phyloP scores from a whole-genome alignment of 2,797 vertebrate genomes.

The Tolypeutes matacus region DNA sequence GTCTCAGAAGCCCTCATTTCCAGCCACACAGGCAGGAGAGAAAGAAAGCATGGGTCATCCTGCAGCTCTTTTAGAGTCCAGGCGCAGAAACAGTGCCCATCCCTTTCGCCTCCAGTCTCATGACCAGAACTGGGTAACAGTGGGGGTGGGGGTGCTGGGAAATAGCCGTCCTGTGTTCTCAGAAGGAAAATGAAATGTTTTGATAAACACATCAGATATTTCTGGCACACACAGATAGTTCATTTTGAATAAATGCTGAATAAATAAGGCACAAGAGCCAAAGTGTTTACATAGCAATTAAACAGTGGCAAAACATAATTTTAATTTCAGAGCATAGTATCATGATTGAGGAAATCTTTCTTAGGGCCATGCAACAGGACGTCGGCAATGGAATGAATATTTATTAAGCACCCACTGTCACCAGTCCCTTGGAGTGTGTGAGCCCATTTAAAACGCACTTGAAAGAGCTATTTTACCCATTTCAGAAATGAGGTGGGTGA shows the following conservation, averaged over 20 bases:
- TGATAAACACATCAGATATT: background rate
- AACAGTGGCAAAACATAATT: slow-evolving; percentile 61
- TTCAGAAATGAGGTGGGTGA: background rate
- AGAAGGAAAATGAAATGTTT: background rate
- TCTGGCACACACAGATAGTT: slow-evolving; percentile 36
- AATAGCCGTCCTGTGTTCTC: background rate
- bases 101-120: background rate
- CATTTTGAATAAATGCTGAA: slow-evolving; percentile 64
- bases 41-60: background rate
- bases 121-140: background rate
- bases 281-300: slow-evolving; percentile 67
- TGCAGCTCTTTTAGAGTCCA: background rate
- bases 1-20: background rate
- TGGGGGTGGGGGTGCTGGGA: background rate
- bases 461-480: background rate
- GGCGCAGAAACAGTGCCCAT: background rate
- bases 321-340: slow-evolving; percentile 56
- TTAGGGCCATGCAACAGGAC: background rate
- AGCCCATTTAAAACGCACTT: background rate
- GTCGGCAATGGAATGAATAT: background rate
- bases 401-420: background rate
- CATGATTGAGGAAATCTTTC: slow-evolving; percentile 50
- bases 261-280: slow-evolving; percentile 60
- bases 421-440: background rate
- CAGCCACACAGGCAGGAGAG: background rate